Base-by-base conservation (phyloP, 2,797 vertebrate species). In the Lycodopsis pacificus region DNA sequence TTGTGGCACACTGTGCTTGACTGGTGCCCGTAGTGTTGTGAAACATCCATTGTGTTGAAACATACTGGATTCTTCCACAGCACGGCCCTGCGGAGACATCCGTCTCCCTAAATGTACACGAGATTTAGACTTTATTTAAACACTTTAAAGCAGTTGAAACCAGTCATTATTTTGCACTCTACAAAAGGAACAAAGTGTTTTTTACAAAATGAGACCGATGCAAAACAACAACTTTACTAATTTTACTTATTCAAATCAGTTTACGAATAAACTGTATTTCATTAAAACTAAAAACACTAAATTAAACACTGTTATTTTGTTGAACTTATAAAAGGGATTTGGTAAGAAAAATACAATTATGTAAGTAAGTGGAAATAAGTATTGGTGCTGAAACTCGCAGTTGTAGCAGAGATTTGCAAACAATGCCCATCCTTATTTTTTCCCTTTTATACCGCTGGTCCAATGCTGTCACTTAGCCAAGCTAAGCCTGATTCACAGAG, bases 401-500 rank as follows among this genome's bases (percentile, higher is more conserved):
- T 63, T 14, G 22, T 8, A 22, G 2, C 1, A 20, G 15, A 59
- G 7, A 42, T 44, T 49, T 1, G 7, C 32, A 32, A 40, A 69
- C 7, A 9, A 13, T 15, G 11, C 9, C 13, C 14, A 20, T 11
- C 44, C 5, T 59, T 20, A 1, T 64, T 30, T 36, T 1, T 22
- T 32, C 7, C 32, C 14, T 14, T 51, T 51, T n/a, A 40, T 19
- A 57, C 14, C 2, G 7, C 15, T 53, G 48, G 30, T 70, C 56
- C 48, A 57, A 3, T 32, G 81, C 72, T 69, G 73, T 76, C 78
- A 77, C 61, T 79, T 53, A 83, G 73, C 83, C 38, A n/a, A 79
- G 75, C 54, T 77, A 56, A 85, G 74, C 58, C 73, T 73, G 48
- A 84, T 80, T 86, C 77, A 79, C 75, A 62, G 71, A 85, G 80